Conservation (phyloP, 2,797 vertebrate species). For the Hafferia zeledoni region DNA sequence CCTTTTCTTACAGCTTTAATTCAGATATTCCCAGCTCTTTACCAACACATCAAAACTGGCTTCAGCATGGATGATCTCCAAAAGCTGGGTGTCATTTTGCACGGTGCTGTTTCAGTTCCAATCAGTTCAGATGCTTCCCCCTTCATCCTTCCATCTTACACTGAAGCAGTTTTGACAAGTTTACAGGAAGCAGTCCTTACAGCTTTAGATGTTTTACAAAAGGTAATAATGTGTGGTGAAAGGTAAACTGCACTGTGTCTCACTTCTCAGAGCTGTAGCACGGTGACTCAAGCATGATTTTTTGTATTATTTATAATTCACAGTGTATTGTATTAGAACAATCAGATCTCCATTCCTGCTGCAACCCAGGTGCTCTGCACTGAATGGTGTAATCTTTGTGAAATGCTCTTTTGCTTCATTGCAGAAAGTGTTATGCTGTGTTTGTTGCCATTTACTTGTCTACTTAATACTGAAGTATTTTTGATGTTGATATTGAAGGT, state of each 20-base stretch:
- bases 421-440: not conserved
- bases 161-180: constrained; percentile 95
- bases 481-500: not conserved
- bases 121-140: constrained; percentile 98
- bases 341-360: not conserved
- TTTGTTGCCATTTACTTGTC: not conserved
- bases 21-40: constrained; percentile 97
- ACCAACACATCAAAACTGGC: constrained; percentile 95
- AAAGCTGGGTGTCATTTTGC: constrained; percentile 93
- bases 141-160: constrained; percentile 97
- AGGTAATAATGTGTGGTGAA: constrained; percentile 80
- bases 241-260: not conserved
- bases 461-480: not conserved
- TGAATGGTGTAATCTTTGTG: not conserved
- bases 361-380: not conserved
- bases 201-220: constrained; percentile 95
- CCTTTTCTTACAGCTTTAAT: constrained; percentile 97
- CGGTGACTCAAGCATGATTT: not conserved
- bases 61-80: constrained; percentile 97
- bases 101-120: constrained; percentile 95
- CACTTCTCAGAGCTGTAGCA: not conserved
- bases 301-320: not conserved
- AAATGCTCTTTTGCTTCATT: not conserved
- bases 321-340: not conserved
- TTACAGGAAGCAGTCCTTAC: constrained; percentile 97